Conservation (phyloP, 2,888 invertebrate genomes). For the Hypomecis punctinalis region DNA sequence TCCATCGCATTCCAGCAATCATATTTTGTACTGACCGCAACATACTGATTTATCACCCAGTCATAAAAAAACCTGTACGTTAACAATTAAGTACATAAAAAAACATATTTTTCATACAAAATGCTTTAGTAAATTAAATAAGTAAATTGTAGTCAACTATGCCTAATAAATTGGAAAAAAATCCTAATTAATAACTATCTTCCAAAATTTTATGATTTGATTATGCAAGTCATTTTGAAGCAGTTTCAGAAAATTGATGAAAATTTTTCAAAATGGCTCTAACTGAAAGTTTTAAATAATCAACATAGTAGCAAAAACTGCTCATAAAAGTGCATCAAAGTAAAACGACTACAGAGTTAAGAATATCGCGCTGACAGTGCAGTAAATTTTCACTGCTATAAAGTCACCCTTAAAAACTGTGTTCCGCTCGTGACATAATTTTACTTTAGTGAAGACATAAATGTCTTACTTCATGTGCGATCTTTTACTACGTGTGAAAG, state of each 20-base stretch:
- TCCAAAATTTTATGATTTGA: too few relatives aligned
- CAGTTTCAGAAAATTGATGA: not conserved
- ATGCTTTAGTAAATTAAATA: too few relatives aligned
- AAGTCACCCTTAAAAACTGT: slow-evolving; percentile 20
- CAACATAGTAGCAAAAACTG: not conserved
- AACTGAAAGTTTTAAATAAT: not conserved
- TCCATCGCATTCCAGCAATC: too few relatives aligned
- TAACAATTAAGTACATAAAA: too few relatives aligned
- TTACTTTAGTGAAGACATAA: slow-evolving; percentile 15
- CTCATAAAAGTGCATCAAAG: slow-evolving; percentile 6
- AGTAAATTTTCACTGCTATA: slow-evolving; percentile 10
- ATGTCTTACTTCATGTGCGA: slow-evolving; percentile 20
- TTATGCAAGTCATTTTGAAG: too few relatives aligned
- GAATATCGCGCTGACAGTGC: slow-evolving; percentile 5
- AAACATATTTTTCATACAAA: too few relatives aligned
- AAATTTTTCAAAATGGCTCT: not conserved
- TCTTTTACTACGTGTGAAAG: slow-evolving; percentile 10
- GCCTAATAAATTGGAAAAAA: too few relatives aligned
- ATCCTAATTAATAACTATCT: too few relatives aligned
- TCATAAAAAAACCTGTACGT: too few relatives aligned
- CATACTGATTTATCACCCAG: too few relatives aligned
- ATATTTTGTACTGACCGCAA: too few relatives aligned
- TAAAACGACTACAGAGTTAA: not conserved
- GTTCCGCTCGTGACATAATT: slow-evolving; percentile 7
- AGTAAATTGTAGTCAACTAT: too few relatives aligned